These are phyloP conservation scores for Ethmia dodecea DNA, from an alignment of 2,888 invertebrate species.

Conservation along the genomic window DNA sequence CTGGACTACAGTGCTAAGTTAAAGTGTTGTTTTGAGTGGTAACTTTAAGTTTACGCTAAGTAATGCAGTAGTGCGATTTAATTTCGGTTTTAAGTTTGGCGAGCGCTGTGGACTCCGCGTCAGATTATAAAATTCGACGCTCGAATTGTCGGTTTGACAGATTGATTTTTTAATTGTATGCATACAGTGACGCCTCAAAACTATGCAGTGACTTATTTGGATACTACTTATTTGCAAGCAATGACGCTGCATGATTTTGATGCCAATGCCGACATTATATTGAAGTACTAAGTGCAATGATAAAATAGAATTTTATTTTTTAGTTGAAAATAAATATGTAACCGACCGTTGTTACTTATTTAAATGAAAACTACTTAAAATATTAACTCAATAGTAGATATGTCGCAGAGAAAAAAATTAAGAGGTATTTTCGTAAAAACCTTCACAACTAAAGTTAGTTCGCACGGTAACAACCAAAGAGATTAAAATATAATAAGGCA, in stretches of 20 bases:
- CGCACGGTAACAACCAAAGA: too few species aligned
- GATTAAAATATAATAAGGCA: too few species aligned
- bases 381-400: conserved; percentile 14
- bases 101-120: conserved; percentile 9
- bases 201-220: conserved; percentile 4
- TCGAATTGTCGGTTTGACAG: conserved; percentile 20
- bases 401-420: conserved; percentile 4
- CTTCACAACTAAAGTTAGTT: too few species aligned
- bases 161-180: conserved; percentile 19
- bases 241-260: conserved; percentile 3
- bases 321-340: conserved; percentile 7
- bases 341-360: conserved; percentile 8
- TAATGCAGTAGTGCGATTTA: conserved; percentile 27
- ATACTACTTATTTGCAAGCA: too few species aligned
- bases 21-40: conserved; percentile 50
- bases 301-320: conserved; percentile 11
- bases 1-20: conserved; percentile 38
- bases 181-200: too few species aligned
- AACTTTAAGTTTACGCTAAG: conserved; percentile 30
- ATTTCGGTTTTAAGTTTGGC: conserved; percentile 13
- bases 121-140: conserved; percentile 7
- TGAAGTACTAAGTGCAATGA: conserved; percentile 12
- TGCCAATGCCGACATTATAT: conserved; percentile 1
- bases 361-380: conserved; percentile 16
- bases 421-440: conserved; percentile 13